Base-by-base conservation (phyloP, 1,140 invertebrate genomes). In the Acromyrmex echinatior region DNA sequence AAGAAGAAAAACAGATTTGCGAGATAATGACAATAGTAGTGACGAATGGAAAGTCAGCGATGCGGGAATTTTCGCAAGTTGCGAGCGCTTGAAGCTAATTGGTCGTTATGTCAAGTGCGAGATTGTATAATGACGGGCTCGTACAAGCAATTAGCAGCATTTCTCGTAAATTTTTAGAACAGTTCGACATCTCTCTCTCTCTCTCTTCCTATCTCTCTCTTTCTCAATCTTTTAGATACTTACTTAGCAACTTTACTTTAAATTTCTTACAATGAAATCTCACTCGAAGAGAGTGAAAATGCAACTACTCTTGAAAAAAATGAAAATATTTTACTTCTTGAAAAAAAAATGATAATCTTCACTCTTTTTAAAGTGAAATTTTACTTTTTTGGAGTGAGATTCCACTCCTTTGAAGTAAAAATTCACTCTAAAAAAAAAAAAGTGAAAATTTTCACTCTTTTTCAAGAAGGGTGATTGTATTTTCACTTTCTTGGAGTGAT, bases 51-150 rank as follows among this genome's bases (percentile, higher is more conserved):
- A 62, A 74, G 16, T 35, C n/a, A 9, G 31, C 18, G 35, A 14
- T 31, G 39, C 21, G 2, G 9, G 21, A 70, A 68, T 68, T 68
- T 80, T 80, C 31, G 39, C 16, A 25, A 79, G 28, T 66, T 31
- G 7, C 60, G 25, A 39, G n/a, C 5, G 25, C 45, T 3, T 39
- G n/a, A 53, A 0, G 16, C 16, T 51, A 21, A 21, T 49, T 25
- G 16, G 3, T 65, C n/a, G n/a, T 53, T 2, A 79, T 35, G 39
- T 14, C 16, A 7, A 65, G 7, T 31, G 60, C n/a, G 76, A 79
- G 45, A 49, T 76, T 65, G 35, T 18, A 63, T 79, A 79, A 79
- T 79, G 62, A 66, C 60, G 18, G 76, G 9, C 45, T 79, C 39
- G 39, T 66, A 58, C n/a, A 12, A 21, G 58, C 35, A 78, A 78